phyloP scores from a whole-genome alignment of 1,140 invertebrate species.

The Caenorhabditis briggsae region DNA sequence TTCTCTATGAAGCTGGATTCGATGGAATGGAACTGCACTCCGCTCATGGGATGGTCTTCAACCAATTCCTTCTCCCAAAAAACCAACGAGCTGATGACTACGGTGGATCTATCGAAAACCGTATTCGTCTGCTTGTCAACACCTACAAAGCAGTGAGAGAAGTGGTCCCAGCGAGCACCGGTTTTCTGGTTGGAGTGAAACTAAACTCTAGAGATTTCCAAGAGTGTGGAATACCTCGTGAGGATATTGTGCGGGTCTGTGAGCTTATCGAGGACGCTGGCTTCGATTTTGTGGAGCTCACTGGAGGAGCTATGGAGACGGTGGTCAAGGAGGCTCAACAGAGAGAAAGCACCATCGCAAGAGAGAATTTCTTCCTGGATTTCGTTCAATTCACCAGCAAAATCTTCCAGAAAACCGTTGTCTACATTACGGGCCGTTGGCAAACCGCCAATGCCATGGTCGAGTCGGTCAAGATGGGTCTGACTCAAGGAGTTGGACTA shows the following conservation, averaged over 20 bases:
- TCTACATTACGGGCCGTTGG: slow-evolving; percentile 71
- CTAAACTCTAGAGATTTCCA: slow-evolving; percentile 72
- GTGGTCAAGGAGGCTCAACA: slow-evolving; percentile 60
- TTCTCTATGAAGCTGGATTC: slow-evolving; percentile 67
- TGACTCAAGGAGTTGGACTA: slow-evolving; percentile 69
- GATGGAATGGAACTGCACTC: slow-evolving; percentile 73
- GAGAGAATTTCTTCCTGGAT: slow-evolving; percentile 62
- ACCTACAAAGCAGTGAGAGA: slow-evolving; percentile 66
- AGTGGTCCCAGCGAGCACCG: slow-evolving; percentile 59
- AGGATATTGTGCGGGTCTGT: slow-evolving; percentile 23
- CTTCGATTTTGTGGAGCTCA: slow-evolving; percentile 61
- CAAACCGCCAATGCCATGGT: slow-evolving; percentile 69
- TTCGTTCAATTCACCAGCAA: neutral
- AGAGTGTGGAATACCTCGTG: slow-evolving; percentile 30
- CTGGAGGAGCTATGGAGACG: slow-evolving; percentile 69
- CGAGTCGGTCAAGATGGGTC: slow-evolving; percentile 60
- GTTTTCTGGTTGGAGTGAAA: slow-evolving; percentile 71
- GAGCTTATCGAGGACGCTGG: slow-evolving; percentile 37
- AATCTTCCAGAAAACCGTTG: neutral
- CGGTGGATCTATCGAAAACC: slow-evolving; percentile 70
- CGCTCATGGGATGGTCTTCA: slow-evolving; percentile 74
- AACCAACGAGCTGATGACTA: slow-evolving; percentile 73
- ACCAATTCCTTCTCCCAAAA: slow-evolving; percentile 70
- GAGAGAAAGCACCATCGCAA: slow-evolving; percentile 60
- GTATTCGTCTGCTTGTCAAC: slow-evolving; percentile 68